Evolutionary conservation across 2,888 invertebrate species (phyloP), one percentile per base, ranked within the genome.

Genomic region (Yponomeuta sedellus): DNA sequence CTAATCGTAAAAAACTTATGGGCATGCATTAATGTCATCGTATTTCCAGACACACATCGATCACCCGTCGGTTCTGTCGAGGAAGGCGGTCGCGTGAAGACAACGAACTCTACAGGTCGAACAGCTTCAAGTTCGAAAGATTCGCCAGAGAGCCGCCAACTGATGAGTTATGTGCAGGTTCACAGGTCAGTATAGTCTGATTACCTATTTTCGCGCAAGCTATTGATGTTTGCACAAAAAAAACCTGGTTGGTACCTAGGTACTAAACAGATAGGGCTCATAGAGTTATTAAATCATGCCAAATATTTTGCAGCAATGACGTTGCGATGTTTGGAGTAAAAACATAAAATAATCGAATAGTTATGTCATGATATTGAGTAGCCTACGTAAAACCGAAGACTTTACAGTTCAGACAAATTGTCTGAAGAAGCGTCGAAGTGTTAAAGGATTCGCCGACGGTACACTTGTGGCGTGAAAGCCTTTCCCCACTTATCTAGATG

Each of bases 121-220:
- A 96, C 83, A 96, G 96, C 86, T 96, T 96, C 92, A 96, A 96
- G 90, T 96, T 96, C 83, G 96, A 96, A 88, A 91, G 96, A 67
- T 96, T 96, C 79, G 94, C 96, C 75, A 91, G 96, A 58, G 91
- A 91, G 73, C 92, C 92, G 69, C 92, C 93, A 66, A 94, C 94
- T 74, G 93, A 93, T 78, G 95, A 95, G 73, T 92, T 93, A 72
- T 91, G 92, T 71, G 86, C 92, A 71, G 93, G 93, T 70, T 95
- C 95, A 83, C 95, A 95, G 95, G 96, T 95, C 78, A 88, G 92
- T 86, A n/a, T n/a, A 4, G 25, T 59, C 44, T 16, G 8, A 16
- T 3, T 52, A 34, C 34, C 34, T 34, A 34, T 34, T 34, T 34
- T 34, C 8, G 20, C 19, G 1, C 16, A 57, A 57, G 10, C 20